phyloP scores from a whole-genome alignment of 1,140 invertebrate genomes.

The Mycetomoellerius zeteki region DNA sequence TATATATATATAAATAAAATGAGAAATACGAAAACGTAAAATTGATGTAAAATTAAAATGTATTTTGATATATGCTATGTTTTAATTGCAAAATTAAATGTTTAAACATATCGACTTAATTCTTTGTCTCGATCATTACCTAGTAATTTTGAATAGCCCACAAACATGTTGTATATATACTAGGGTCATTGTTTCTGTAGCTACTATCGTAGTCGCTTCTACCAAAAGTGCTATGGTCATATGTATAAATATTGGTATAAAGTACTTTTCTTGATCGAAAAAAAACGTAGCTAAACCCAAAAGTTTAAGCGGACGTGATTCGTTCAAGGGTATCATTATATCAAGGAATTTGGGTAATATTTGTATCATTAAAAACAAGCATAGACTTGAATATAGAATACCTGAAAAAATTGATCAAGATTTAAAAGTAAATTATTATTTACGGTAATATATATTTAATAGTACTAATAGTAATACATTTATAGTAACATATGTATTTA shows the following conservation, averaged over 20 bases:
- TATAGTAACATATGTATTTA: neutral
- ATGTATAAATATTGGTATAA: constrained; percentile 56
- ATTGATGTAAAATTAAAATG: neutral
- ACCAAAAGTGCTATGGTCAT: constrained; percentile 16
- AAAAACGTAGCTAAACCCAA: constrained; percentile 58
- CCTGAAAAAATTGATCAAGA: constrained; percentile 9
- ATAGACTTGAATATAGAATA: neutral
- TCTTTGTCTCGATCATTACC: constrained; percentile 16
- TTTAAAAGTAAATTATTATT: neutral
- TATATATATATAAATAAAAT: neutral
- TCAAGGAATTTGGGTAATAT: constrained; percentile 62
- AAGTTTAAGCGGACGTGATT: constrained; percentile 52
- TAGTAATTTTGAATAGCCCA: constrained; percentile 63
- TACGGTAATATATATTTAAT: neutral
- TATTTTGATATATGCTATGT: neutral
- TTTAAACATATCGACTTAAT: neutral
- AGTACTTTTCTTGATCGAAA: constrained; percentile 66
- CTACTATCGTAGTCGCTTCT: constrained; percentile 22
- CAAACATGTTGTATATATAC: constrained; percentile 56
- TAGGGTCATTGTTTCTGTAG: constrained; percentile 35
- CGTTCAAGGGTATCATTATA: constrained; percentile 61
- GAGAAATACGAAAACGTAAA: constrained; percentile 13
- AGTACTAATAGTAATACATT: too few species aligned
- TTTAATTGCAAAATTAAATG: neutral
- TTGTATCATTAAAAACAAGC: neutral